Evolutionary conservation across 2,888 invertebrate species (phyloP), one percentile per base, ranked within the genome.

Genomic region (Meiosimyza platycephala): DNA sequence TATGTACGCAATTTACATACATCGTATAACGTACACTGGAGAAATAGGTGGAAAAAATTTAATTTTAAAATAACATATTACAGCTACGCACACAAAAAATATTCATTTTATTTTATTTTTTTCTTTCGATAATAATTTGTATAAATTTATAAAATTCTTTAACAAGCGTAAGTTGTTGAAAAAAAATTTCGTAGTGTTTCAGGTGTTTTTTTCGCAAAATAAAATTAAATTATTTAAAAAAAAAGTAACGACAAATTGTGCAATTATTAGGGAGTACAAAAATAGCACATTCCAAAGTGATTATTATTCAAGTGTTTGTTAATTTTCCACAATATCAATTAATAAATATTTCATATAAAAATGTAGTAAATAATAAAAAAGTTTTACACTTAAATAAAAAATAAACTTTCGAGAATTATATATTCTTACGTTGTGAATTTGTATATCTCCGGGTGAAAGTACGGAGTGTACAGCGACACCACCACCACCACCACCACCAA

Each of bases 341-440:
- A 70, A 66, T n/a, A 69, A 59, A 71, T 48, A 70, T 63, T 72
- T 74, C 57, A 68, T 79, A 79, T 73, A 60, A 54, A n/a, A 50
- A n/a, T 16, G 16, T 48, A 63, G 64, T 48, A 48, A 28, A 22
- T 54, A 48, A 28, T 52, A 52, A 54, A 47, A 50, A 47, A 13
- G 47, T 73, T 51, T 2, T 33, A 67, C 54, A 50, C 6, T 52
- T 47, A 11, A 67, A 66, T 16, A 51, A 55, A 48, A 71, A 15
- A 71, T 57, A 71, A 6, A 47, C 13, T 40, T 67, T 28, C 9
- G 13, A 50, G 67, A 28, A 67, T 67, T 15, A 7, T 40, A 9
- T 79, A 63, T 76, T 82, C 85, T 86, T 86, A 86, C 85, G 84
- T 86, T 84, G 82, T 86, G 85, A 80, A 86, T 81, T 79, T 86